Evolutionary conservation across 1,140 invertebrate species (phyloP), one percentile per base, ranked within the genome.

Genomic region (Cryptotermes secundus): DNA sequence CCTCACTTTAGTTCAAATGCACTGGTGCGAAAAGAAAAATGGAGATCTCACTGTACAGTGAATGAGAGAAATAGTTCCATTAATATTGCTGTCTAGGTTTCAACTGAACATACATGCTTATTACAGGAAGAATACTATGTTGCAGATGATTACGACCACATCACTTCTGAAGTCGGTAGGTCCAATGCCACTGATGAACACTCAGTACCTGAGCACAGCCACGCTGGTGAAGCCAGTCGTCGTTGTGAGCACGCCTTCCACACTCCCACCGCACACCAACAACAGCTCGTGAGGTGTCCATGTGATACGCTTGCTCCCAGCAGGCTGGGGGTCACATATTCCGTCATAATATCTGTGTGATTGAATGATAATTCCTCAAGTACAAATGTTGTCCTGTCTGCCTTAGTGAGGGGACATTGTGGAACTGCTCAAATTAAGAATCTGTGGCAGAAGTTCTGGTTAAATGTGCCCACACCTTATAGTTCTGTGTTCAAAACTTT

Each of bases 221-320:
- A 90, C 90, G 7, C 84, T 91, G n/a, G 89, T 90, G n/a, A 91
- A 91, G 84, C 90, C 90, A 0, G 89, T 90, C 0, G 90, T 90
- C 9, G 90, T 91, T 19, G 90, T 91, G 9, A 85, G 79, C 36
- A 83, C 84, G 16, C 81, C 84, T 80, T 84, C 84, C 38, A 45
- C 81, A 31, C 81, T 82, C 36, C 81, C 81, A 45, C 81, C 81
- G 16, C 81, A 82, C 38, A 31, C 81, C 81, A 38, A 82, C 59
- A 72, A 7, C 59, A 72, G 59, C n/a, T 72, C 59, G n/a, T 72
- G 59, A 72, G 59, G 59, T 72, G 59, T 72, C 59, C 26, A n/a
- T 72, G 59, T 72, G 59, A 72, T 72, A 72, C 53, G 14, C 59
- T 72, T 31, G 26, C 59, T n/a, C 26, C 59, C 26, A 31, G 59